Evolutionary conservation across 2,888 invertebrate genomes (phyloP).

Genomic region (Camponotus fellah): DNA sequence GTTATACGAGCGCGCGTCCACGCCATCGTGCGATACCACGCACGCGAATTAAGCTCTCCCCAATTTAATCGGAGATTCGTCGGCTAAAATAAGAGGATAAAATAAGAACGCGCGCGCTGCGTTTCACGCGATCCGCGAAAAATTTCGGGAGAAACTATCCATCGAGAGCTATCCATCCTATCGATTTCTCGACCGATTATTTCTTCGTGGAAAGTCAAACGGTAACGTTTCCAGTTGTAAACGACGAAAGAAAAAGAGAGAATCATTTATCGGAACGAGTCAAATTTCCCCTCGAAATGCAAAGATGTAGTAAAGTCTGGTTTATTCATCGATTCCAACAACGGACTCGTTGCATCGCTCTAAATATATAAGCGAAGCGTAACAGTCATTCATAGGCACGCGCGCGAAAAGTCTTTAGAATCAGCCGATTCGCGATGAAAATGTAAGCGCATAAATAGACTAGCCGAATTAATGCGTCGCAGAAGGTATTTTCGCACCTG

Average conservation of each 20-base stretch:
- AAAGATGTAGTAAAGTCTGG: not conserved
- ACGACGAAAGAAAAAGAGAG: not conserved
- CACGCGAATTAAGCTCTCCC: conserved; percentile 17
- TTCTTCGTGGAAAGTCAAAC: not conserved
- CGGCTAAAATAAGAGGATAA: not conserved
- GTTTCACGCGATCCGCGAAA: not conserved
- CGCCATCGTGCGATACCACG: not conserved
- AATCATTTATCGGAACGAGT: not conserved
- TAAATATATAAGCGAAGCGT: not conserved
- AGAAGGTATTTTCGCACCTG: conserved; percentile 69
- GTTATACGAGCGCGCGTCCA: conserved; percentile 30
- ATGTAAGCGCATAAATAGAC: not conserved
- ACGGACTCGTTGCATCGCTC: too few species aligned
- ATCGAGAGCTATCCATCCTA: not conserved
- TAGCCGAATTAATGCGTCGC: conserved; percentile 54
- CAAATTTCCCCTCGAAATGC: not conserved
- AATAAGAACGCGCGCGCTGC: not conserved
- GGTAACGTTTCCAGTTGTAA: not conserved
- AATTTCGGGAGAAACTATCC: not conserved
- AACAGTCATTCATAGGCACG: not conserved
- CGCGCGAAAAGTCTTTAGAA: not conserved
- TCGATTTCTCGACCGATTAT: not conserved
- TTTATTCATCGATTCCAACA: not conserved
- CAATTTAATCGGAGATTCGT: not conserved
- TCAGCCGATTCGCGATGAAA: not conserved